Percentiles rank a stretch among this genome's conserved stretches.
These are phyloP conservation scores for Bathynomus jamesi DNA, from an alignment of 1,140 invertebrate species.

Conservation along the genomic window DNA sequence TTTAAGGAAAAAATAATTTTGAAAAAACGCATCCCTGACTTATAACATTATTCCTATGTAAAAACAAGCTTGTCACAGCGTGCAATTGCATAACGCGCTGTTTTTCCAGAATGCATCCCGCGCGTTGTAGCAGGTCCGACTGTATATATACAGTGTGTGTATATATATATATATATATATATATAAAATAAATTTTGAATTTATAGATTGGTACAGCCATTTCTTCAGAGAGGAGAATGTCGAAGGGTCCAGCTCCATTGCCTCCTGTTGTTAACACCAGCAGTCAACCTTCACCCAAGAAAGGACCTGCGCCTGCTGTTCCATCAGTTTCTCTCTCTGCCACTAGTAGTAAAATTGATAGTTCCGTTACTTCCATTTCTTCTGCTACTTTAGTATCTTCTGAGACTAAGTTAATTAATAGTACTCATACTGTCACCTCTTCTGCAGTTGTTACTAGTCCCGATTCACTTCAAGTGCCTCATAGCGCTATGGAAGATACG, in stretches of 20 bases:
- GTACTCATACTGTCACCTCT: background rate
- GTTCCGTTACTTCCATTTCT: slow-evolving; percentile 5
- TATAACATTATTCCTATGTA: too few relatives aligned
- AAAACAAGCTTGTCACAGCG: too few relatives aligned
- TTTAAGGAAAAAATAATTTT: too few relatives aligned
- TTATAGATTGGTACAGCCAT: too few relatives aligned
- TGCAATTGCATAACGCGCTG: too few relatives aligned
- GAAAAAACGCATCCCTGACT: too few relatives aligned
- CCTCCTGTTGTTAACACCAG: slow-evolving; percentile 25
- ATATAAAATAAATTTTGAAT: too few relatives aligned
- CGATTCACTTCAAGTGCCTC: too few relatives aligned
- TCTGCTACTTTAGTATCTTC: slow-evolving; percentile 3
- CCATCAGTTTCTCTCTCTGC: slow-evolving; percentile 19
- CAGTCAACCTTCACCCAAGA: slow-evolving; percentile 25
- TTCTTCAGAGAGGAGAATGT: slow-evolving; percentile 24
- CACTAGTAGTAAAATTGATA: slow-evolving; percentile 6
- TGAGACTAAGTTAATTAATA: too few relatives aligned
- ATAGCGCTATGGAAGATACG: too few relatives aligned
- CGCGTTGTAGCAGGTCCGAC: too few relatives aligned
- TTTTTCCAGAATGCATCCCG: too few relatives aligned
- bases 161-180: slow-evolving; percentile 15
- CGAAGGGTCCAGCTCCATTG: slow-evolving; percentile 33
- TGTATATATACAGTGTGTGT: background rate
- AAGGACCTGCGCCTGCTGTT: slow-evolving; percentile 35
- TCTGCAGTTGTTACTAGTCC: background rate